A percentile compares a stretch with the other conserved stretches of the same genome.
These are phyloP conservation scores for Leptopilina myrica DNA, from an alignment of 2,888 invertebrate genomes.

Conservation along the genomic window DNA sequence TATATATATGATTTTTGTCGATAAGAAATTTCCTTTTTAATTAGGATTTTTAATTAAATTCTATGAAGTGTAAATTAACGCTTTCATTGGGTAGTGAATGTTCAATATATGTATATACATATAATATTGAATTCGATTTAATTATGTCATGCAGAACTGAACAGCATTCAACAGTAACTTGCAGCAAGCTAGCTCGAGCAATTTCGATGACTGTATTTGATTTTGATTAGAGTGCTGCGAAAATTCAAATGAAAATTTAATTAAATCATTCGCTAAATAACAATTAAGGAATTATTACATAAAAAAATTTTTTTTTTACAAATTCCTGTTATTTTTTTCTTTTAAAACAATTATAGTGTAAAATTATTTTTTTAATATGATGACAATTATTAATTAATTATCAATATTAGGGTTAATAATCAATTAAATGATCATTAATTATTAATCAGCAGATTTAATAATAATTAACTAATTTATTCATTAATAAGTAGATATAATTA, in stretches of 20 bases:
- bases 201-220: constrained; percentile 26
- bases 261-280: background rate
- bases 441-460: too few relatives aligned
- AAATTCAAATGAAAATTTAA: background rate
- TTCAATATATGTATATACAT: background rate
- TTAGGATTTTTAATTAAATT: constrained; percentile 9
- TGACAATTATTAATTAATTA: too few relatives aligned
- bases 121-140: constrained; percentile 19
- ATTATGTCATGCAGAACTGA: constrained; percentile 23
- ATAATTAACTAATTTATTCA: too few relatives aligned
- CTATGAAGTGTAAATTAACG: background rate
- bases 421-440: too few relatives aligned
- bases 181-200: background rate
- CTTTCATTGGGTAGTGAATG: background rate
- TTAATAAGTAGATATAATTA: too few relatives aligned
- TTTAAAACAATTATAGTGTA: too few relatives aligned
- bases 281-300: background rate
- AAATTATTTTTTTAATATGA: too few relatives aligned
- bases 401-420: too few relatives aligned
- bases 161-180: constrained; percentile 9
- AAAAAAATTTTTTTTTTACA: background rate
- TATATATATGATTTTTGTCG: background rate
- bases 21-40: background rate
- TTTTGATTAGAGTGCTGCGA: background rate
- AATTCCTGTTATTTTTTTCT: too few relatives aligned